Percentiles rank a stretch among this genome's conserved stretches.
phyloP scores from a whole-genome alignment of 2,113 vertebrate species.

The Mus pahari region DNA sequence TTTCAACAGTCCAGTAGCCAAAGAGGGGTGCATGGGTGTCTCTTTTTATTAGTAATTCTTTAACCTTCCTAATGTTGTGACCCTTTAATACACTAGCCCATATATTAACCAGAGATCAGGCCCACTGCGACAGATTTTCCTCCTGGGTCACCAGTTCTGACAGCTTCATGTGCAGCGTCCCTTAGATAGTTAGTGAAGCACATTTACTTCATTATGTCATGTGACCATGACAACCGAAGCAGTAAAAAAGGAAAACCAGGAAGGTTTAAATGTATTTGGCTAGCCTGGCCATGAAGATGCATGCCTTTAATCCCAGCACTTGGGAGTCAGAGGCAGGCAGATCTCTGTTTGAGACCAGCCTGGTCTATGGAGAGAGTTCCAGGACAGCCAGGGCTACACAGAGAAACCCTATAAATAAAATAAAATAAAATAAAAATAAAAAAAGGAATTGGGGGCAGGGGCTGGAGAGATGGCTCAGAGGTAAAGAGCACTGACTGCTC shows the following conservation, averaged over 20 bases:
- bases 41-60: background rate
- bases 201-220: background rate
- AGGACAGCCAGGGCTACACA: background rate
- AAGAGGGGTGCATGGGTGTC: background rate
- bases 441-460: background rate
- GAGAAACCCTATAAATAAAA: too few relatives aligned
- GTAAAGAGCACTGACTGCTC: too few relatives aligned
- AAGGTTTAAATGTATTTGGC: background rate
- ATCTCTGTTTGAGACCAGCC: background rate
- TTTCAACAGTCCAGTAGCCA: background rate
- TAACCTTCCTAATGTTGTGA: background rate
- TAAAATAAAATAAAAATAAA: background rate
- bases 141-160: background rate
- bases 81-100: background rate
- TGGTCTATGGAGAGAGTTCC: background rate
- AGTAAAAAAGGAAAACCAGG: slow-evolving; percentile 30
- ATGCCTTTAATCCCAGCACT: background rate
- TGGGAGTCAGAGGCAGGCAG: background rate
- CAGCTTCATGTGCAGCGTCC: background rate
- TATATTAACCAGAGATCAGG: background rate
- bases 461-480: too few relatives aligned
- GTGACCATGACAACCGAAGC: background rate
- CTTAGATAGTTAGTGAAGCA: slow-evolving; percentile 1
- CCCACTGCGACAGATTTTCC: background rate
- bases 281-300: background rate